Conservation (phyloP, 2,888 invertebrate species). For the Drosophila melanosoma region DNA sequence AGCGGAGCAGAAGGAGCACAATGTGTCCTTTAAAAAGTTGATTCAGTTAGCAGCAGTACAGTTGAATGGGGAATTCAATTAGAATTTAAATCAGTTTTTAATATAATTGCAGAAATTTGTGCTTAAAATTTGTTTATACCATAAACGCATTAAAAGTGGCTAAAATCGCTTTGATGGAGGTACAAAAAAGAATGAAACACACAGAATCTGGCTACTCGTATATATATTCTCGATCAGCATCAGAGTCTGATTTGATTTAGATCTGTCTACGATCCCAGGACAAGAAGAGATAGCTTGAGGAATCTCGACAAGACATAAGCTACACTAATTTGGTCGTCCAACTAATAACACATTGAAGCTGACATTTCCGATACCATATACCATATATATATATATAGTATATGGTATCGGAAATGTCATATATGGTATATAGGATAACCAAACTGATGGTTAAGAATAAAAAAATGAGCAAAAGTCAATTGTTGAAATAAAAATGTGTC, state of each 20-base stretch:
- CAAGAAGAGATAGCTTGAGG: neutral
- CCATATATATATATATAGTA: neutral
- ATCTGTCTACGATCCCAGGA: neutral
- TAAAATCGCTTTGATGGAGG: neutral
- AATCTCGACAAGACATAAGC: neutral
- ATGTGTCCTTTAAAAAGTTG: constrained; percentile 19
- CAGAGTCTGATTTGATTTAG: neutral
- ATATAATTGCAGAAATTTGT: neutral
- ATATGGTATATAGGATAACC: too few species aligned
- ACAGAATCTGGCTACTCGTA: neutral
- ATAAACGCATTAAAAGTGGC: neutral
- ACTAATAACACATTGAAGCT: neutral
- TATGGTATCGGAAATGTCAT: too few species aligned
- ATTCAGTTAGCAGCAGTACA: constrained; percentile 16
- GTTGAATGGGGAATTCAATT: neutral
- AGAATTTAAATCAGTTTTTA: neutral
- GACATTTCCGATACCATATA: neutral
- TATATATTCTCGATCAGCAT: neutral
- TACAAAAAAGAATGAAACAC: too few species aligned
- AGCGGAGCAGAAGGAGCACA: neutral
- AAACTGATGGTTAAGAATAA: too few species aligned
- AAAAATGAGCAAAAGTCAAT: neutral
- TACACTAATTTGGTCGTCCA: neutral
- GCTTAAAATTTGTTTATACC: neutral
- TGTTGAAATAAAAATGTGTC: neutral